These are phyloP conservation scores for Ceyx melanurus DNA, from an alignment of 2,113 vertebrate species.

Conservation along the genomic window DNA sequence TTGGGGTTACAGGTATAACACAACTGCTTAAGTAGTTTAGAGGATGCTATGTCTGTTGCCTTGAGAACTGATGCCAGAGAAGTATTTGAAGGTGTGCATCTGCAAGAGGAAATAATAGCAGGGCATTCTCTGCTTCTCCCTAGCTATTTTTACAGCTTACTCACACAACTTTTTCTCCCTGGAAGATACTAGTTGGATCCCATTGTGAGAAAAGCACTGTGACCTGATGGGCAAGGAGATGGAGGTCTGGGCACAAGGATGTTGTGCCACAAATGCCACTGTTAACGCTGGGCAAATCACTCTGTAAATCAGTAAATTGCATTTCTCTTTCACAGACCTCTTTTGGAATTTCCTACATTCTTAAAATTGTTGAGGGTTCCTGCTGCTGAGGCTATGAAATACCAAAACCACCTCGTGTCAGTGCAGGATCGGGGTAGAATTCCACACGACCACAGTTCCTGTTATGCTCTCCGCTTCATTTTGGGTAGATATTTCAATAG, in stretches of 20 bases:
- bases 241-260: background rate
- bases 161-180: background rate
- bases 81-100: background rate
- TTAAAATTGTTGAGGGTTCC: background rate
- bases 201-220: background rate
- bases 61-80: background rate
- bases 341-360: background rate
- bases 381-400: background rate
- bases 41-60: background rate
- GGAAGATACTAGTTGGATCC: background rate
- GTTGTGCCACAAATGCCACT: background rate
- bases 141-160: constrained; percentile 10
- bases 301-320: background rate
- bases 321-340: background rate
- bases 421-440: background rate
- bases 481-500: background rate
- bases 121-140: background rate
- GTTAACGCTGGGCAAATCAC: background rate
- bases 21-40: background rate
- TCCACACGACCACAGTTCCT: background rate
- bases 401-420: background rate
- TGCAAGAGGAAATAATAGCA: background rate
- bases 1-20: background rate
- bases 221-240: background rate
- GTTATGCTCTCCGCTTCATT: background rate